These are phyloP conservation scores for Polymixis lichenea DNA, from an alignment of 2,888 invertebrate genomes.

Conservation along the genomic window DNA sequence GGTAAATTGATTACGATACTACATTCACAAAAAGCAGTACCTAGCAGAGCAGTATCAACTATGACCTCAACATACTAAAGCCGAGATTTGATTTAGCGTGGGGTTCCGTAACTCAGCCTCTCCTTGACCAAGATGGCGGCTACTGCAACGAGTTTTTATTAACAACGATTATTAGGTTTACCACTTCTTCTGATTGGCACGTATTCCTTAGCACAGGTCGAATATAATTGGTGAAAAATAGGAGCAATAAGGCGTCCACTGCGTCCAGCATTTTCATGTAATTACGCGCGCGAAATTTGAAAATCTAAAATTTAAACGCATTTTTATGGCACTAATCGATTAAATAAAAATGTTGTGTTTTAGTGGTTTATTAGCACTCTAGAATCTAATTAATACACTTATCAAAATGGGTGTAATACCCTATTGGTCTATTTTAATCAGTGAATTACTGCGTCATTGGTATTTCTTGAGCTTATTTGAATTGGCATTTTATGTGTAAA, in stretches of 20 bases:
- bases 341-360: too few relatives aligned
- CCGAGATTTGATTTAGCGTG: conserved; percentile 30
- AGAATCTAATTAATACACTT: too few relatives aligned
- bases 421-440: neutral
- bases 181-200: conserved; percentile 2
- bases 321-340: too few relatives aligned
- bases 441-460: neutral
- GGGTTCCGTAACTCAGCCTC: conserved; percentile 54
- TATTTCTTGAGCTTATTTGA: neutral
- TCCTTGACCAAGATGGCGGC: conserved; percentile 64
- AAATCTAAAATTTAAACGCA: too few relatives aligned
- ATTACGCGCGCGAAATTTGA: too few relatives aligned
- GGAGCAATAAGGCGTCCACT: too few relatives aligned
- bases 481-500: neutral
- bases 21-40: conserved; percentile 31
- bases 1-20: conserved; percentile 7
- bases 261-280: too few relatives aligned
- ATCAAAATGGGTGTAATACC: too few relatives aligned
- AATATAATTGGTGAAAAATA: neutral
- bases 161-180: conserved; percentile 27
- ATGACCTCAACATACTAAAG: conserved; percentile 65
- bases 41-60: conserved; percentile 12
- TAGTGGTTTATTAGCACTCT: too few relatives aligned
- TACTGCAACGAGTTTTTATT: conserved; percentile 60
- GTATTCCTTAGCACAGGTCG: conserved; percentile 21